Percentiles rank a stretch among this genome's conserved stretches.
Conservation (phyloP, 2,888 invertebrate species). For the Microdon myrmicae region DNA sequence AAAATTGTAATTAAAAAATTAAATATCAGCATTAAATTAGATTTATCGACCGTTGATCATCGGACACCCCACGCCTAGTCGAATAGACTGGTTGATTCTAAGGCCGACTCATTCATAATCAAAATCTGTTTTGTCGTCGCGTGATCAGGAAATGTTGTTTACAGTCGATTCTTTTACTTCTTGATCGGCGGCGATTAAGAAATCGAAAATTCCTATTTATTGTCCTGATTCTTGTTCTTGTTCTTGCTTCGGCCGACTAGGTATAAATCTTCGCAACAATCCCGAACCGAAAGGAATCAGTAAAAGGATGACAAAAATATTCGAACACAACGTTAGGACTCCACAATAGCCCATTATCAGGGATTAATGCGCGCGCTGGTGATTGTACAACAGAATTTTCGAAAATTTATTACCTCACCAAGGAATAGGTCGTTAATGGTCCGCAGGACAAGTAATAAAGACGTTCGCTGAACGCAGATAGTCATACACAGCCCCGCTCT, state of each 20-base stretch:
- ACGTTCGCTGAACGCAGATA: conserved; percentile 35
- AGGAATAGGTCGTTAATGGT: conserved; percentile 27
- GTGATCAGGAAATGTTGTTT: too few species aligned
- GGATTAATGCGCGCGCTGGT: conserved; percentile 43
- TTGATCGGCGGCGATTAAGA: too few species aligned
- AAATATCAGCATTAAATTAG: conserved; percentile 59
- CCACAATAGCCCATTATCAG: conserved; percentile 50
- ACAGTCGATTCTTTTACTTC: too few species aligned
- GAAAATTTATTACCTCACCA: conserved; percentile 38
- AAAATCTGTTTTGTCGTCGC: conserved; percentile 47
- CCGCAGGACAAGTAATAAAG: conserved; percentile 49
- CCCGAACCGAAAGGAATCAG: conserved; percentile 22
- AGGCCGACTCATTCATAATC: too few species aligned
- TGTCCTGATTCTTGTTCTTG: background rate
- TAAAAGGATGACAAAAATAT: background rate
- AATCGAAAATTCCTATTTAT: conserved; percentile 42
- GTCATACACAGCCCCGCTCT: too few species aligned
- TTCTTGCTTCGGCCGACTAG: conserved; percentile 5
- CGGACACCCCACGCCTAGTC: too few species aligned
- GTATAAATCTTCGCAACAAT: conserved; percentile 43
- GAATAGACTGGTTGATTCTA: too few species aligned
- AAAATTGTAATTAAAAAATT: conserved; percentile 48
- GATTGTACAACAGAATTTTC: conserved; percentile 25
- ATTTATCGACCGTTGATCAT: conserved; percentile 61
- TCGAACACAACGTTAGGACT: conserved; percentile 26